Base-by-base conservation (phyloP, 2,888 invertebrate genomes). In the Thera obeliscata region DNA sequence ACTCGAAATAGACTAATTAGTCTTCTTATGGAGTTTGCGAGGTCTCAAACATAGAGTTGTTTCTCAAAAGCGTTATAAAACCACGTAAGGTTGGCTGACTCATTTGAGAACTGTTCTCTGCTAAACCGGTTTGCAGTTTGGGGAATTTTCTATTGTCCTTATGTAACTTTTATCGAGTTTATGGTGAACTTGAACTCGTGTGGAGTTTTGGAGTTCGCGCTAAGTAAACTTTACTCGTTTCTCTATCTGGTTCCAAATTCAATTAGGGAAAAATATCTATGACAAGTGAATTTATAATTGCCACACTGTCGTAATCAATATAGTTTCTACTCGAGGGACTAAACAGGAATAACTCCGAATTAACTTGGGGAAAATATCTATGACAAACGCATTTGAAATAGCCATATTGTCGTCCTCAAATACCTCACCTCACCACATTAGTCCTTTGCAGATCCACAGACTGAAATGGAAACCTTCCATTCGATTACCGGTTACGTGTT, bases 81-180 rank as follows among this genome's bases (percentile, higher is more conserved):
- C 68, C 60, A 64, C 61, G 57, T 62, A 50, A 58, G 55, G 55
- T 43, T 54, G 56, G 56, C 61, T 64, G 71, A 71, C 61, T 70
- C 71, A 61, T 70, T 56, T 61, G 61, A 61, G 56, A 22, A 22
- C 22, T 22, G 22, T 22, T 22, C 22, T 22, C 61, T 64, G 64
- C 54, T 66, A 64, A 65, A 74, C 72, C 22, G 65, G 74, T 74
- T 70, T 66, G 54, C 56, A 35, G 56, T 62, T 71, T 74, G 71
- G 62, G 71, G 65, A 68, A 71, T 70, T 69, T 71, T 56, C 71
- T 61, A 59, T 56, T 61, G 60, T 66, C 70, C 66, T 69, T 67
- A 58, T 57, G 65, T 61, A 66, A 60, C 12, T 58, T 57, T 66
- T 59, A 46, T 59, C 60, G 7, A 33, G n/a, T 52, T 66, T 62